Evolutionary conservation across 2,113 vertebrate species (phyloP).

Genomic region (Ageneiosus marmoratus): DNA sequence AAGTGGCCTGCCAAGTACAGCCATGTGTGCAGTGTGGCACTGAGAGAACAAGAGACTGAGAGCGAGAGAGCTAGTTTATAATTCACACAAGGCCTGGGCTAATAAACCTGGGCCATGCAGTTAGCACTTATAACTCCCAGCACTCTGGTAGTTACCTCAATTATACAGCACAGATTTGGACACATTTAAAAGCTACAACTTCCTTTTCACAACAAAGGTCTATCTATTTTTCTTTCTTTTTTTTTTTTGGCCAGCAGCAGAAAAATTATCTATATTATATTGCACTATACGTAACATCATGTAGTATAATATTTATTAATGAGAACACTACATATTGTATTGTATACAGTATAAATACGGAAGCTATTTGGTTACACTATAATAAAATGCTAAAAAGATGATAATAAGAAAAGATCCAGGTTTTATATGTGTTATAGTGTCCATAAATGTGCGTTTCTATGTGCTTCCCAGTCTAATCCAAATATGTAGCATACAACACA

Average conservation of each 20-base stretch:
- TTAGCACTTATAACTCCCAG: conserved; percentile 73
- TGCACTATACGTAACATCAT: not conserved
- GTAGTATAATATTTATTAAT: not conserved
- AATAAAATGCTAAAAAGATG: too few species aligned
- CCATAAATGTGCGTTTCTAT: conserved; percentile 12
- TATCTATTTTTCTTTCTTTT: conserved; percentile 52
- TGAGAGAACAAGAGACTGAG: conserved; percentile 35
- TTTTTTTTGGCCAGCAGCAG: conserved; percentile 29
- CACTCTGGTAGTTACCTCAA: conserved; percentile 70
- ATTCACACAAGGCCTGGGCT: conserved; percentile 79
- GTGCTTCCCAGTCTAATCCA: not conserved
- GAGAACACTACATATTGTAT: not conserved
- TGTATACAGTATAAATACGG: not conserved
- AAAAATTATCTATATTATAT: conserved; percentile 16
- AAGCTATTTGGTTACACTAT: not conserved
- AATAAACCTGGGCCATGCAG: conserved; percentile 73
- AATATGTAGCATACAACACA: not conserved
- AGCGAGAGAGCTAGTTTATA: conserved; percentile 66
- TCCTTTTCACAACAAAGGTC: conserved; percentile 57
- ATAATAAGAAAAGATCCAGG: too few species aligned
- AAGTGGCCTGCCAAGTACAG: conserved; percentile 69
- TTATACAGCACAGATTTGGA: conserved; percentile 74
- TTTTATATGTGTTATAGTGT: not conserved
- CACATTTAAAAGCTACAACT: conserved; percentile 72
- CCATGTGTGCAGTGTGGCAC: conserved; percentile 62